Percentiles rank a stretch among this genome's conserved stretches.
phyloP scores from a whole-genome alignment of 2,113 vertebrate species.

The Paraplagusia blochii region DNA sequence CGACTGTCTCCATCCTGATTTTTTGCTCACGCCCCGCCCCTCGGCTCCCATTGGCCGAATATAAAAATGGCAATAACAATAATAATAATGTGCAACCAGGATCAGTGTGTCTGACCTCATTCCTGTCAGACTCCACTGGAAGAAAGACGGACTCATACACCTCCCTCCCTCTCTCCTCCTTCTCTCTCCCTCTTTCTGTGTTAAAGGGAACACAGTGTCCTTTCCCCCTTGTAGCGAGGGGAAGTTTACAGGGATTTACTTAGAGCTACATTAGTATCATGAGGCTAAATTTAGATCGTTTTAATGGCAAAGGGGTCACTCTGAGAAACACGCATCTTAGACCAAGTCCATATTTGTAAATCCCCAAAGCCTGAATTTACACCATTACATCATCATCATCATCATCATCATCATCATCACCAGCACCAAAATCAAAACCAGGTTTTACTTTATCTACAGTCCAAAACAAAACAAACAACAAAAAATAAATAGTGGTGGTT shows the following conservation, averaged over 20 bases:
- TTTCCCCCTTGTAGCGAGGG: conserved; percentile 29
- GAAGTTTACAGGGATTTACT: conserved; percentile 43
- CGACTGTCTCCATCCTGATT: conserved; percentile 86
- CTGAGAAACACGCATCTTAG: conserved; percentile 21
- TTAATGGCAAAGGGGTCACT: conserved; percentile 23
- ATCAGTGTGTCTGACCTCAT: conserved; percentile 98
- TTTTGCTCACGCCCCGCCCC: conserved; percentile 76
- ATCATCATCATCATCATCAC: conserved; percentile 32
- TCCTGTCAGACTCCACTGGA: conserved; percentile 82
- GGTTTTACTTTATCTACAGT: too few species aligned
- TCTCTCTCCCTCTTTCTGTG: conserved; percentile 1
- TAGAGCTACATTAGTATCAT: conserved; percentile 55
- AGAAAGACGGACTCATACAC: conserved; percentile 79
- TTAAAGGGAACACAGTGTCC: conserved; percentile 65
- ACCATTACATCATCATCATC: conserved; percentile 43
- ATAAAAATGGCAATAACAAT: conserved; percentile 78
- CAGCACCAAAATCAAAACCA: background rate
- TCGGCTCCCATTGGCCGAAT: conserved; percentile 80
- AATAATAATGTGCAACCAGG: conserved; percentile 93
- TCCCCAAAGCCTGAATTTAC: conserved; percentile 11
- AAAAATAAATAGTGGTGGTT: too few species aligned
- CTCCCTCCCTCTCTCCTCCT: background rate
- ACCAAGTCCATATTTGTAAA: conserved; percentile 43
- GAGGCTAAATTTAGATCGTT: conserved; percentile 51
- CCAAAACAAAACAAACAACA: too few species aligned